Conservation (phyloP, 2,113 vertebrate genomes). For the Addax nasomaculatus region DNA sequence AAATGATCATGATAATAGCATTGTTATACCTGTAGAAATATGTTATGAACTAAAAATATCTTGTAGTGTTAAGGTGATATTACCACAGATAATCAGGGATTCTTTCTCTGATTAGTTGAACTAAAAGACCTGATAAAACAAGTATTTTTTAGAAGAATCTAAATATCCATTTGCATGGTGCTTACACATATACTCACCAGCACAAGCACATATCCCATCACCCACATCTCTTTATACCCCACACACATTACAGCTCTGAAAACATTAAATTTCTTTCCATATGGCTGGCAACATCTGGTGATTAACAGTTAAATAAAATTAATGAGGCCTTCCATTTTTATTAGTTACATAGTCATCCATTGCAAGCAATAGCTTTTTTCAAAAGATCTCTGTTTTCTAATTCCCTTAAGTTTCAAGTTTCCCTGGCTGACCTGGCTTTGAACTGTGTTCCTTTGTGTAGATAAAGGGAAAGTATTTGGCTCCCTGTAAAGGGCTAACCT, state of each 20-base stretch:
- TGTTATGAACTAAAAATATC: neutral
- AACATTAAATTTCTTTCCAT: slow-evolving; percentile 9
- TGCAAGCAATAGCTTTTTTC: neutral
- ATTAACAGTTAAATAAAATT: slow-evolving; percentile 48
- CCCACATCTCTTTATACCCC: neutral
- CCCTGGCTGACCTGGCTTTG: slow-evolving; percentile 15
- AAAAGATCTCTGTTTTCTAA: neutral
- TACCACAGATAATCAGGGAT: neutral
- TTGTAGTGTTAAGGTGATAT: neutral
- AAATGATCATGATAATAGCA: neutral
- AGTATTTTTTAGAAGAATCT: neutral
- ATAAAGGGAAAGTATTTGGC: neutral
- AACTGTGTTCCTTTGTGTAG: neutral
- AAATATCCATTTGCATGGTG: neutral
- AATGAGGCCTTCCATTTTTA: neutral
- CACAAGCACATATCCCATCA: too few relatives aligned
- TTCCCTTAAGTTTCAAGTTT: neutral
- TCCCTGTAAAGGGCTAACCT: neutral
- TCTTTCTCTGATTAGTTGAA: neutral
- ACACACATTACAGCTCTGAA: neutral
- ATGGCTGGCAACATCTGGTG: slow-evolving; percentile 30
- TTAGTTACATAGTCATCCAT: neutral
- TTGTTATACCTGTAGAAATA: neutral
- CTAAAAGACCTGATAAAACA: neutral
- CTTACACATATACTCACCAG: neutral